Conservation (phyloP, 2,113 vertebrate genomes). For the Suricata suricatta region DNA sequence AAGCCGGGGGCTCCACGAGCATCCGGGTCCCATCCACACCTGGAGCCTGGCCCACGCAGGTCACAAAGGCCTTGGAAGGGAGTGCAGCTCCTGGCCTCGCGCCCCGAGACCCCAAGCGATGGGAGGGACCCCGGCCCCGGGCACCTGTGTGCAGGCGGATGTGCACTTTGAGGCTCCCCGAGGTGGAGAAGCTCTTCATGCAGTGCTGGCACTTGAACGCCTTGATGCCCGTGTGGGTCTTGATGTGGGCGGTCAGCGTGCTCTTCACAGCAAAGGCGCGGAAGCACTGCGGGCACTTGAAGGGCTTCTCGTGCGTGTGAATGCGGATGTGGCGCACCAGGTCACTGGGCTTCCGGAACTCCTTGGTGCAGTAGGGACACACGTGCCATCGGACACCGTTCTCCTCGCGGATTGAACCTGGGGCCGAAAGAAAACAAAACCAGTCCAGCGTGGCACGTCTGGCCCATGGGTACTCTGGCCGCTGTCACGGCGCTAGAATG, state of each 20-base stretch:
- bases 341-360: constrained; percentile 99
- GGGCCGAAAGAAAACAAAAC: not conserved
- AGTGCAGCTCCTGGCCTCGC: rapidly evolving
- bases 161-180: constrained; percentile 99
- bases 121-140: not conserved
- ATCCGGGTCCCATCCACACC: rapidly evolving
- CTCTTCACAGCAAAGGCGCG: constrained; percentile 98
- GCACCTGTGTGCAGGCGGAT: constrained; percentile 98
- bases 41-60: rapidly evolving
- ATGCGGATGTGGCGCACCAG: constrained; percentile 98
- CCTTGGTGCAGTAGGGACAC: constrained; percentile 97
- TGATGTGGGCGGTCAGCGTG: constrained; percentile 98
- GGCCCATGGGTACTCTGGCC: rapidly evolving
- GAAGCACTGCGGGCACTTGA: constrained; percentile 99
- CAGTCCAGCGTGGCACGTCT: not conserved
- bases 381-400: constrained; percentile 97
- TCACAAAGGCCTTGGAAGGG: rapidly evolving
- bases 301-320: constrained; percentile 99
- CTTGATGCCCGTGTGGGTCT: constrained; percentile 98
- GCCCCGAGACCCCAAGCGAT: rapidly evolving
- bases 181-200: constrained; percentile 98
- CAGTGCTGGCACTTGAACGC: constrained; percentile 98
- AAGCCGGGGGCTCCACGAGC: not conserved
- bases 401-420: constrained; percentile 96
- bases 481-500: rapidly evolving